Evolutionary conservation across 2,113 vertebrate species (phyloP).

Genomic region (Calyptommatus sinebrachiatus): DNA sequence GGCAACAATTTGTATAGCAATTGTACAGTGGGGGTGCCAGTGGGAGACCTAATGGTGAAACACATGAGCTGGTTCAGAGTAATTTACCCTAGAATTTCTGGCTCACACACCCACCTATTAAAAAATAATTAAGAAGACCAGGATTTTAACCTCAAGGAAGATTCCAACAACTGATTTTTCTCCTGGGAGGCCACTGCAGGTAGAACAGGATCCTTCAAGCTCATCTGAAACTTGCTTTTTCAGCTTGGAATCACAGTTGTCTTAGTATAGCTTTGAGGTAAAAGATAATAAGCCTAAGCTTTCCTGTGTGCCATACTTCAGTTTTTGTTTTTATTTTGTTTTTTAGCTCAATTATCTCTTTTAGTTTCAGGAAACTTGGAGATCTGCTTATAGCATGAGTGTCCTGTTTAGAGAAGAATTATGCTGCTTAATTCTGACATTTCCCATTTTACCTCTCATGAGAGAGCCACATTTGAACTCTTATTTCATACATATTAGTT

Average conservation of each 20-base stretch:
- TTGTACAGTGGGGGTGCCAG: neutral
- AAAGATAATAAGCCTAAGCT: neutral
- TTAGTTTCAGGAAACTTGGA: too few species aligned
- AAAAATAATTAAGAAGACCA: constrained; percentile 9
- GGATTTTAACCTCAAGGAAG: neutral
- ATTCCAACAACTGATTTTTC: neutral
- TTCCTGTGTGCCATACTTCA: neutral
- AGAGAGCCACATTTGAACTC: too few species aligned
- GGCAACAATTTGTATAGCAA: too few species aligned
- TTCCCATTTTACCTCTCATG: too few species aligned
- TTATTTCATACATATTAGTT: too few species aligned
- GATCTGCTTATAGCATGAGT: too few species aligned
- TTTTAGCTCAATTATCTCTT: too few species aligned
- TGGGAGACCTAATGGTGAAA: neutral
- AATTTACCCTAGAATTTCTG: neutral
- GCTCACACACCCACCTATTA: neutral
- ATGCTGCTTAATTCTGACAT: too few species aligned
- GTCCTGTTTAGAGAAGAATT: too few species aligned
- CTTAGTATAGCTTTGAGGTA: neutral
- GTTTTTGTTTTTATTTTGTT: neutral
- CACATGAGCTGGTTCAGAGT: neutral
- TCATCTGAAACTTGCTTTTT: constrained; percentile 6
- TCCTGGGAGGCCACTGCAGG: neutral
- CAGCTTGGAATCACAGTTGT: neutral
- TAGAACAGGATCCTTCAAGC: constrained; percentile 10